Evolutionary conservation across 1,140 invertebrate species (phyloP), one percentile per base, ranked within the genome.

Genomic region (Papilio glaucus): DNA sequence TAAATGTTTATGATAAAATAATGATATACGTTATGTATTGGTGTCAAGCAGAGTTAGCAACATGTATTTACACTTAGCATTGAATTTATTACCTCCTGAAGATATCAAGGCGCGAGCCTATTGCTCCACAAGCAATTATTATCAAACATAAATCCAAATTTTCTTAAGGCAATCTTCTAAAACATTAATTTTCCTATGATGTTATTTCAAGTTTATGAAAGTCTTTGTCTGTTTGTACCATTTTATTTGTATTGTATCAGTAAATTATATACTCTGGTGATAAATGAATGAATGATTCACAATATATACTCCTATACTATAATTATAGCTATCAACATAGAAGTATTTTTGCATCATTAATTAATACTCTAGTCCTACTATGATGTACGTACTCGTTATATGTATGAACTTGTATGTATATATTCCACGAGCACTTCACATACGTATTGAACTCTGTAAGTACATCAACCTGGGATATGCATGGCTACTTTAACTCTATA

Each of bases 11-110:
- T 45, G 4, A 24, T 53, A 53, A 53, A 24, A 9, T 49, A 49
- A 49, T 49, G 15, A 49, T 18, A 49, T 18, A 33, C 21, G 9
- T 53, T 24, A 53, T 53, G 49, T 53, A 53, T 53, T 21, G 49
- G 49, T 53, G 49, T 53, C 49, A 53, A 53, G 49, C 21, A 24
- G 24, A 53, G 49, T 24, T 24, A 53, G 49, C 4, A 10, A 53
- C 45, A 24, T 53, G 10, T 53, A 53, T 10, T 53, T 53, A 24
- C 9, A 53, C 18, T 53, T 53, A 10, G 18, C 9, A 24, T 24
- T 53, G 21, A 53, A 24, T 24, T 24, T 53, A 53, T 53, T 53
- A 7, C 21, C 4, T 12, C 49, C 8, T 15, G 24, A 18, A 45
- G n/a, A 5, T 18, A n/a, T 4, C 49, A 53, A 53, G 49, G 49